Evolutionary conservation across 2,113 vertebrate genomes (phyloP).

Genomic region (Puntigrus tetrazona): DNA sequence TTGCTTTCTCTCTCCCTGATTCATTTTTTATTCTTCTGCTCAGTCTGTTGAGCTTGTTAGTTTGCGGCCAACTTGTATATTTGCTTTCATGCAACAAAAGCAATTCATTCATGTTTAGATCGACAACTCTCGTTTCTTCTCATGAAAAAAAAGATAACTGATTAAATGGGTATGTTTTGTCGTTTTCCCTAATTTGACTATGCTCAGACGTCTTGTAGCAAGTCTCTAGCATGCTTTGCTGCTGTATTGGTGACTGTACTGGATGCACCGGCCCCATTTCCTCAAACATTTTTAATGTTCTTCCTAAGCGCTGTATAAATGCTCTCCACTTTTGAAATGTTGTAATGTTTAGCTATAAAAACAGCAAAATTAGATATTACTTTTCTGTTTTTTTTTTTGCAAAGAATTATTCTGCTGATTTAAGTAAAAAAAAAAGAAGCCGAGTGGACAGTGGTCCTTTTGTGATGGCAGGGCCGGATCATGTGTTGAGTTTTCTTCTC

Average conservation of each 20-base stretch:
- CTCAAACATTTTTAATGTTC: background rate
- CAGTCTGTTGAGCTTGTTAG: slow-evolving; percentile 16
- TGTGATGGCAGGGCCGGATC: background rate
- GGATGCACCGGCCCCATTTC: background rate
- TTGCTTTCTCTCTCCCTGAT: slow-evolving; percentile 58
- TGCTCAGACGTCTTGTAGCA: background rate
- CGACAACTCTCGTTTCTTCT: slow-evolving; percentile 34
- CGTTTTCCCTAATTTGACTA: background rate
- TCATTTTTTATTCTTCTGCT: slow-evolving; percentile 2
- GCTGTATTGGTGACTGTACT: background rate
- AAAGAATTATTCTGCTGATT: slow-evolving; percentile 21
- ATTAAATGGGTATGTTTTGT: background rate
- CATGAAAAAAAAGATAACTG: background rate
- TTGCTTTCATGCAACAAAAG: background rate
- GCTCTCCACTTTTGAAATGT: background rate
- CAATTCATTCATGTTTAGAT: slow-evolving; percentile 25
- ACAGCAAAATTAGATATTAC: slow-evolving; percentile 10
- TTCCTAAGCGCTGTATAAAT: background rate
- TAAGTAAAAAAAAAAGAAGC: slow-evolving; percentile 22
- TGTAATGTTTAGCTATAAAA: slow-evolving; percentile 9
- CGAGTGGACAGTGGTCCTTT: background rate
- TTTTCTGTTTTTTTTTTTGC: background rate
- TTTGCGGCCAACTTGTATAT: background rate
- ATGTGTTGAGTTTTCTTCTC: slow-evolving; percentile 1
- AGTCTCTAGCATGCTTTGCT: background rate